These are phyloP conservation scores for Achlya flavicornis DNA, from an alignment of 2,888 invertebrate species.

Conservation along the genomic window DNA sequence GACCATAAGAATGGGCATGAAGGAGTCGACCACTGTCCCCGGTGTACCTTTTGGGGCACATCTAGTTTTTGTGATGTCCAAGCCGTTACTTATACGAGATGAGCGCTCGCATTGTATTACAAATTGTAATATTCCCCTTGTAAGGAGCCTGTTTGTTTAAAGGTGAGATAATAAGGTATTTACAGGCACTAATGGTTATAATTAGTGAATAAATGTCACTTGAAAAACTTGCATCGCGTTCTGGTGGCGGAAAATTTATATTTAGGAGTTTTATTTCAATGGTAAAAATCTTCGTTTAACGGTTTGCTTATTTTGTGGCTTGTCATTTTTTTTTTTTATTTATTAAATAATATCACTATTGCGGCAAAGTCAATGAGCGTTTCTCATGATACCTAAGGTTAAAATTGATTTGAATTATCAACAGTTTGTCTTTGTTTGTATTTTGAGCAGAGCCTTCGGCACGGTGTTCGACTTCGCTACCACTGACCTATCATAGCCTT, in stretches of 20 bases:
- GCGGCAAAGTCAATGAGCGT: too few species aligned
- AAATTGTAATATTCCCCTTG: constrained; percentile 71
- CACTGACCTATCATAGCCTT: too few species aligned
- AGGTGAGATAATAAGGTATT: constrained; percentile 40
- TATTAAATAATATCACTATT: too few species aligned
- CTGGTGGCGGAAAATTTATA: not conserved
- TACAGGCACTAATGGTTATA: constrained; percentile 28
- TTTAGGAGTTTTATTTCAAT: not conserved
- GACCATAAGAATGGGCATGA: constrained; percentile 3
- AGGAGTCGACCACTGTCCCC: constrained; percentile 1
- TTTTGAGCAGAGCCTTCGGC: too few species aligned
- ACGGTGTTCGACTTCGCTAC: too few species aligned
- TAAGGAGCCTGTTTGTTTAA: constrained; percentile 48
- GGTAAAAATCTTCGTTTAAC: not conserved
- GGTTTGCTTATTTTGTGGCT: too few species aligned
- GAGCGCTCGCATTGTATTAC: constrained; percentile 68
- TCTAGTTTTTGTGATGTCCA: constrained; percentile 57
- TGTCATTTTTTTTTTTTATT: too few species aligned
- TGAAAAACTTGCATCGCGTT: not conserved
- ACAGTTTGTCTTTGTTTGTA: too few species aligned
- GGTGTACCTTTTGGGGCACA: constrained; percentile 50
- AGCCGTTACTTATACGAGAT: constrained; percentile 15
- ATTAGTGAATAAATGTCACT: constrained; percentile 9
- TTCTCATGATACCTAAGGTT: too few species aligned
- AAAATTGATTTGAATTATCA: too few species aligned